phyloP scores from a whole-genome alignment of 2,797 vertebrate species.

The Thalassophryne amazonica region DNA sequence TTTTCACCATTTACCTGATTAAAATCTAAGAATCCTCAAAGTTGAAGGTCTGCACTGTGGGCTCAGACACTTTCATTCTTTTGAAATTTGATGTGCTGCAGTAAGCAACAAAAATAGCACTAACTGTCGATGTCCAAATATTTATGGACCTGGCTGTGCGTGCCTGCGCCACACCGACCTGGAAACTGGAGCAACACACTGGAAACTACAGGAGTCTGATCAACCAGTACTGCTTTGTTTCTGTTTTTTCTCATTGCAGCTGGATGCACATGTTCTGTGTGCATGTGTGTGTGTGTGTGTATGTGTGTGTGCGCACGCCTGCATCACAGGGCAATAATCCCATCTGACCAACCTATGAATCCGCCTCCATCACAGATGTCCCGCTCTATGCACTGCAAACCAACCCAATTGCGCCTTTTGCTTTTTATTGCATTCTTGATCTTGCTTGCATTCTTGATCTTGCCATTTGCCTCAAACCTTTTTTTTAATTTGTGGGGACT shows the following conservation, averaged over 20 bases:
- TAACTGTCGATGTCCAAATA: too few relatives aligned
- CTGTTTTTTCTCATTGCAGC: conserved; percentile 12
- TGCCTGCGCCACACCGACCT: conserved; percentile 11
- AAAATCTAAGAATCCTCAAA: too few relatives aligned
- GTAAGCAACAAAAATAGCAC: too few relatives aligned
- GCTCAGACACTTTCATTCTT: too few relatives aligned
- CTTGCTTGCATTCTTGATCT: conserved; percentile 36
- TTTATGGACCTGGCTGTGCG: too few relatives aligned
- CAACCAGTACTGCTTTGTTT: conserved; percentile 36
- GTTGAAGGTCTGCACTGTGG: too few relatives aligned
- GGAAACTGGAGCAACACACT: conserved; percentile 25
- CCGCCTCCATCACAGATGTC: conserved; percentile 52
- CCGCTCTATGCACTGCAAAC: conserved; percentile 78
- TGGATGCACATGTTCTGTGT: conserved; percentile 25
- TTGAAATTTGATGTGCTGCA: too few relatives aligned
- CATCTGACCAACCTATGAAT: conserved; percentile 26
- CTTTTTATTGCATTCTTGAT: conserved; percentile 29
- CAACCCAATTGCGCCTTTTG: conserved; percentile 65
- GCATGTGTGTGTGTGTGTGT: conserved; percentile 8
- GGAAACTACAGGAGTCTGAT: conserved; percentile 35
- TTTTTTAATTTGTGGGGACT: conserved; percentile 11
- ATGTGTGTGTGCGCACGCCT: conserved; percentile 10
- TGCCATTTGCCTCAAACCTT: conserved; percentile 60
- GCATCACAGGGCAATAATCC: conserved; percentile 67
- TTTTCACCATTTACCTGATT: too few relatives aligned